Evolutionary conservation across 2,113 vertebrate species (phyloP).

Genomic region (Scomber colias): DNA sequence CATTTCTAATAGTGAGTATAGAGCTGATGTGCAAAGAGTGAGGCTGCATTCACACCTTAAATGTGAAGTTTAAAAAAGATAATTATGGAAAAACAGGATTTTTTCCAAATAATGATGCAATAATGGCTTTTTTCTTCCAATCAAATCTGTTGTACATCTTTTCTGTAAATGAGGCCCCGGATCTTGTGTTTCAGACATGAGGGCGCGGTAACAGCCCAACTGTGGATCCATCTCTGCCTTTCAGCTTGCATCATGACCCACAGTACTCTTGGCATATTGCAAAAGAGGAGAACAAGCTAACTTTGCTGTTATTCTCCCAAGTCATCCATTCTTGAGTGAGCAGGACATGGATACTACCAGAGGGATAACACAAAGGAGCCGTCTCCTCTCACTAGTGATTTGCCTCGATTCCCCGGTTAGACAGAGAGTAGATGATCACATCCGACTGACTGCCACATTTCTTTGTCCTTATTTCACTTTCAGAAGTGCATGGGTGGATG

Average conservation of each 20-base stretch:
- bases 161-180: constrained; percentile 64
- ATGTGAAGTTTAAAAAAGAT: constrained; percentile 1
- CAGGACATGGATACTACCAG: constrained; percentile 69
- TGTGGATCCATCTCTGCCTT: constrained; percentile 66
- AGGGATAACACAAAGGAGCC: constrained; percentile 61
- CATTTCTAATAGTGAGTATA: not conserved
- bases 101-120: not conserved
- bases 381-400: constrained; percentile 57
- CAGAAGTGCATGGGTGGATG: constrained; percentile 76
- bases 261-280: constrained; percentile 87
- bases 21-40: not conserved
- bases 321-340: constrained; percentile 78
- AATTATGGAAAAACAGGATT: not conserved
- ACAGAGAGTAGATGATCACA: constrained; percentile 60
- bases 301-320: constrained; percentile 64
- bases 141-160: constrained; percentile 59
- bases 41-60: constrained; percentile 28
- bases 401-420: constrained; percentile 50
- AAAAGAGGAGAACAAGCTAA: constrained; percentile 58
- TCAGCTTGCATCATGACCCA: constrained; percentile 91
- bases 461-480: constrained; percentile 75
- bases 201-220: constrained; percentile 42
- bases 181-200: constrained; percentile 46
- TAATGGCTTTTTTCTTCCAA: constrained; percentile 20
- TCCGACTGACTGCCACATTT: constrained; percentile 75